Conservation (phyloP, 2,888 invertebrate genomes). For the Noctua pronuba region DNA sequence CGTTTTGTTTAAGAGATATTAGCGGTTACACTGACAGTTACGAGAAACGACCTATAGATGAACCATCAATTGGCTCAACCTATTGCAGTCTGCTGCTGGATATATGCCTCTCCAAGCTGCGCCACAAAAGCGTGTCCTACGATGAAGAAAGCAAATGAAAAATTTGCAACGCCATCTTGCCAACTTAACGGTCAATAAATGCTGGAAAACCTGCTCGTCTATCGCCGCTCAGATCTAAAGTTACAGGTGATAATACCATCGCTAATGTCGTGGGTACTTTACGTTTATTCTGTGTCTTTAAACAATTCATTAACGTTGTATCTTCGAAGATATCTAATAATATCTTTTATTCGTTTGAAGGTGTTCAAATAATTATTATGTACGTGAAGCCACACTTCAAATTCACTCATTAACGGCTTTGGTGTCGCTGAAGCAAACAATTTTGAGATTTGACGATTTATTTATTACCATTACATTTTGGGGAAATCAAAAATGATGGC, state of each 20-base stretch:
- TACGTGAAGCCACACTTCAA: too few relatives aligned
- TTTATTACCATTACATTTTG: slow-evolving; percentile 72
- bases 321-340: slow-evolving; percentile 57
- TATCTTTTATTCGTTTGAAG: slow-evolving; percentile 56
- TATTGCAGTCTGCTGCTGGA: too few relatives aligned
- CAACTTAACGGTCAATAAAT: not conserved
- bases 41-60: not conserved
- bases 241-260: slow-evolving; percentile 56
- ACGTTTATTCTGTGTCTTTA: slow-evolving; percentile 45
- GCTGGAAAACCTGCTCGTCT: slow-evolving; percentile 47
- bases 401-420: slow-evolving; percentile 83
- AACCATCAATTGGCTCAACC: too few relatives aligned
- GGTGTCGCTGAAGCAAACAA: slow-evolving; percentile 53
- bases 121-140: not conserved
- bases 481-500: slow-evolving; percentile 43
- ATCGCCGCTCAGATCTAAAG: slow-evolving; percentile 51
- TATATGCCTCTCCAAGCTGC: not conserved
- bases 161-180: not conserved
- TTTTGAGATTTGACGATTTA: slow-evolving; percentile 82
- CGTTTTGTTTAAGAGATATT: not conserved
- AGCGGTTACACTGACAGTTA: not conserved
- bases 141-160: not conserved
- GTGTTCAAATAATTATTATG: slow-evolving; percentile 57
- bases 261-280: slow-evolving; percentile 38
- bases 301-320: slow-evolving; percentile 57